These are phyloP conservation scores for Characodon lateralis DNA, from an alignment of 2,797 vertebrate genomes.

Conservation along the genomic window DNA sequence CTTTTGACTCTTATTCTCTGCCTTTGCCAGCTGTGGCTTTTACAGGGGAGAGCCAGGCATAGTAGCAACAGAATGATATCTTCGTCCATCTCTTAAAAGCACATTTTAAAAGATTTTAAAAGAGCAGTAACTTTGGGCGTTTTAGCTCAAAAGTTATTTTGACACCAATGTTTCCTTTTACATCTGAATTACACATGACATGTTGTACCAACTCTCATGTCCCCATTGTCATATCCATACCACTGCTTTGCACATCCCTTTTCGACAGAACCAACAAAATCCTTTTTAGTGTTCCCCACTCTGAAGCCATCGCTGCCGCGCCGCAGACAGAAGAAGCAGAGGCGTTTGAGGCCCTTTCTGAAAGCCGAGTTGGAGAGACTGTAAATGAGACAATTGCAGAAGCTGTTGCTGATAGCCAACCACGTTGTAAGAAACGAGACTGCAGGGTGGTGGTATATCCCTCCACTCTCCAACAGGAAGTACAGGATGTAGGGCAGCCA, in stretches of 20 bases:
- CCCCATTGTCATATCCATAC: constrained; percentile 59
- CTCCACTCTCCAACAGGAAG: constrained; percentile 94
- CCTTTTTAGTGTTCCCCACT: constrained; percentile 81
- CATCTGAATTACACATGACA: constrained; percentile 75
- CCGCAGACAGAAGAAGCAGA: constrained; percentile 91
- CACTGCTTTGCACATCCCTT: constrained; percentile 66
- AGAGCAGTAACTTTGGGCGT: constrained; percentile 38
- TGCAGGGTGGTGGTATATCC: constrained; percentile 86
- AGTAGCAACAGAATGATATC: constrained; percentile 34
- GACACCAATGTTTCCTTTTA: constrained; percentile 19
- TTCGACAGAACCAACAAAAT: constrained; percentile 77
- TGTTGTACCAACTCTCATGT: constrained; percentile 67
- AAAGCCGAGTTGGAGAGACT: constrained; percentile 98
- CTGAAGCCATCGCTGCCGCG: constrained; percentile 67
- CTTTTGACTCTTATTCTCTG: constrained; percentile 31
- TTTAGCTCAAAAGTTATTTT: constrained; percentile 36
- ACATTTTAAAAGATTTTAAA: constrained; percentile 33
- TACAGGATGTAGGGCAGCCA: constrained; percentile 99
- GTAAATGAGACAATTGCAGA: constrained; percentile 99
- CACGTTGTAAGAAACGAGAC: constrained; percentile 97
- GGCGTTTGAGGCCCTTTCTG: constrained; percentile 93
- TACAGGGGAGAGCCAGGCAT: constrained; percentile 42
- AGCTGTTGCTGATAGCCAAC: constrained; percentile 99
- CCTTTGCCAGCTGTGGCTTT: constrained; percentile 41
- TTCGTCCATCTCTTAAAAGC: constrained; percentile 35